Percentiles rank a stretch among this genome's conserved stretches.
Evolutionary conservation across 2,888 invertebrate genomes (phyloP).

Genomic region (Patella pellucida): DNA sequence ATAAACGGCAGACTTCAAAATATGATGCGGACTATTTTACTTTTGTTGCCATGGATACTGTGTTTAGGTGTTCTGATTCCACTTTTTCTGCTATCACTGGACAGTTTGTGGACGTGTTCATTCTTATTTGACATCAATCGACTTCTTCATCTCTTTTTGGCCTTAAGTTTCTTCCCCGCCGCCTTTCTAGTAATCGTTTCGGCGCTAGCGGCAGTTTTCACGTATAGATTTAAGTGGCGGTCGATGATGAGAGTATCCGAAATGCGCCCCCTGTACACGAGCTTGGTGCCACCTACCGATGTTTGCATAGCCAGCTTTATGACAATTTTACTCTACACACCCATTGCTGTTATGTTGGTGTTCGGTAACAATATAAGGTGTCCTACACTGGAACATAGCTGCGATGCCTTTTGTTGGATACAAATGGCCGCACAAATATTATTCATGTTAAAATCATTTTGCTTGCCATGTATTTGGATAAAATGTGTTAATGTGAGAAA

Average conservation of each 20-base stretch:
- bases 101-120: neutral
- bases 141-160: neutral
- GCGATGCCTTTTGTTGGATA: constrained; percentile 7
- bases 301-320: neutral
- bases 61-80: neutral
- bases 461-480: constrained; percentile 5
- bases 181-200: neutral
- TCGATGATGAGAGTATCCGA: neutral
- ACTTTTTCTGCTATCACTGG: neutral
- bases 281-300: neutral
- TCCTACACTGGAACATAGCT: neutral
- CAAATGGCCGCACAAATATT: neutral
- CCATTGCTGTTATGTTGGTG: neutral
- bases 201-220: constrained; percentile 3
- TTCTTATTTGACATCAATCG: neutral
- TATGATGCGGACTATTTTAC: neutral
- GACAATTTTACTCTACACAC: constrained; percentile 1
- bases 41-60: constrained; percentile 4
- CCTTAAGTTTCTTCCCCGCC: neutral
- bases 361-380: neutral
- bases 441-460: neutral
- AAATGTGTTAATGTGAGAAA: neutral
- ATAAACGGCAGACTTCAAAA: neutral
- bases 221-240: neutral
- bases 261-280: neutral